Conservation (phyloP, 2,113 vertebrate species). For the Ellobius talpinus region DNA sequence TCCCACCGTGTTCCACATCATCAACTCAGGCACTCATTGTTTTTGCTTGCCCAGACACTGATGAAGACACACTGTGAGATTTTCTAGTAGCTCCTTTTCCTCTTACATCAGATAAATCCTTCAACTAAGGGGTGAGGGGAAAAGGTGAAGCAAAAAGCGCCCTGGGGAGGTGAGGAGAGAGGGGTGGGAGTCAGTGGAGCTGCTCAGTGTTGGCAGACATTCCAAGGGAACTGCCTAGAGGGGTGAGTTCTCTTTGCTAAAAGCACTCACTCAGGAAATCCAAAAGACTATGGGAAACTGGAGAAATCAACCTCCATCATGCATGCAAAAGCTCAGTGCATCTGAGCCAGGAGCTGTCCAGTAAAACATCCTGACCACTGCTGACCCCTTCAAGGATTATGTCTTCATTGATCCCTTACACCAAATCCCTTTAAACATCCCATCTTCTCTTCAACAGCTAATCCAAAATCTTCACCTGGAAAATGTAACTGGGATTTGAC, state of each 20-base stretch:
- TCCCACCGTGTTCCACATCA: background rate
- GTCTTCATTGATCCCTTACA: no score
- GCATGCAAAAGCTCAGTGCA: background rate
- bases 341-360: background rate
- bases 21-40: conserved; percentile 47
- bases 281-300: background rate
- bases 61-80: conserved; percentile 12
- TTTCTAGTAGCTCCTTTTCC: conserved; percentile 22
- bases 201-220: background rate
- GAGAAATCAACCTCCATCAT: background rate
- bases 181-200: no score
- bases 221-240: background rate
- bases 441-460: background rate
- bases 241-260: conserved; percentile 41
- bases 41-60: conserved; percentile 20
- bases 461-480: background rate
- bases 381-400: background rate
- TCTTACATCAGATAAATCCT: conserved; percentile 41
- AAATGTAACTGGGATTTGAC: background rate
- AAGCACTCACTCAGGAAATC: background rate
- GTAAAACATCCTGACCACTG: background rate
- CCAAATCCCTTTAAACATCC: background rate
- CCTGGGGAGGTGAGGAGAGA: background rate
- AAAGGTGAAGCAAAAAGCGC: background rate
- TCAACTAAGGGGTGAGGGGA: background rate